Conservation (phyloP, 2,113 vertebrate genomes). For the Tachuris rubrigastra region DNA sequence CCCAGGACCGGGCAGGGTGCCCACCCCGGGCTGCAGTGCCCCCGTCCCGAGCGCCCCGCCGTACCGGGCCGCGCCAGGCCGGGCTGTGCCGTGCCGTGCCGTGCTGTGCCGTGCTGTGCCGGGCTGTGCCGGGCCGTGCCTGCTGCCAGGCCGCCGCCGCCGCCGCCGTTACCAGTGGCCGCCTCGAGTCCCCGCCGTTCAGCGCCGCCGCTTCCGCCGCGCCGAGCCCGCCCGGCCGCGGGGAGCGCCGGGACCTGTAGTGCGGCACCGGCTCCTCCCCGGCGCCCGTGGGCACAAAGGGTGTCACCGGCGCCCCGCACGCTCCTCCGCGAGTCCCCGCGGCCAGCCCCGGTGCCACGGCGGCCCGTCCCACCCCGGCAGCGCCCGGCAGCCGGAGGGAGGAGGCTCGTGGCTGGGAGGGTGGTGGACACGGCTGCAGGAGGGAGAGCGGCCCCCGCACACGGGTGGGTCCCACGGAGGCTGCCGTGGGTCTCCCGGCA, state of each 20-base stretch:
- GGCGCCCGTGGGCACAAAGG: too few relatives aligned
- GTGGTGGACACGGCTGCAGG: not conserved
- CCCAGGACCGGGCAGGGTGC: not conserved
- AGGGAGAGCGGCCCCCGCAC: too few relatives aligned
- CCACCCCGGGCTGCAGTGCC: not conserved
- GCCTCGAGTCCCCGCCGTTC: not conserved
- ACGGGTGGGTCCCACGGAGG: too few relatives aligned
- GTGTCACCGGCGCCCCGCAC: too few relatives aligned
- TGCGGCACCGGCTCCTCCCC: not conserved
- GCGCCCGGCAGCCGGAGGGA: not conserved
- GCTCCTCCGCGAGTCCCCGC: too few relatives aligned
- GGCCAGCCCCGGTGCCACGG: not conserved
- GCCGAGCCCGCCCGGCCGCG: not conserved
- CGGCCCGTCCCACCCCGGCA: not conserved
- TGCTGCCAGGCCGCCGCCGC: too few relatives aligned
- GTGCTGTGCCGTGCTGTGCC: too few relatives aligned
- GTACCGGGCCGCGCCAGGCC: rapidly evolving
- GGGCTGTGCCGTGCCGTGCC: not conserved
- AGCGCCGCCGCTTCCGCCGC: not conserved
- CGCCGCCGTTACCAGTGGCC: not conserved
- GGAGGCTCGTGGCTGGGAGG: not conserved
- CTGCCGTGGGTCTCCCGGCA: not conserved
- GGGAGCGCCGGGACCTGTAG: slow-evolving; percentile 32
- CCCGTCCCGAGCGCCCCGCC: not conserved
- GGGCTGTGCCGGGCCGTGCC: too few relatives aligned